Evolutionary conservation across 92 coral and sea anemone species (phyloP).

Genomic region (Zoanthus gigantus): DNA sequence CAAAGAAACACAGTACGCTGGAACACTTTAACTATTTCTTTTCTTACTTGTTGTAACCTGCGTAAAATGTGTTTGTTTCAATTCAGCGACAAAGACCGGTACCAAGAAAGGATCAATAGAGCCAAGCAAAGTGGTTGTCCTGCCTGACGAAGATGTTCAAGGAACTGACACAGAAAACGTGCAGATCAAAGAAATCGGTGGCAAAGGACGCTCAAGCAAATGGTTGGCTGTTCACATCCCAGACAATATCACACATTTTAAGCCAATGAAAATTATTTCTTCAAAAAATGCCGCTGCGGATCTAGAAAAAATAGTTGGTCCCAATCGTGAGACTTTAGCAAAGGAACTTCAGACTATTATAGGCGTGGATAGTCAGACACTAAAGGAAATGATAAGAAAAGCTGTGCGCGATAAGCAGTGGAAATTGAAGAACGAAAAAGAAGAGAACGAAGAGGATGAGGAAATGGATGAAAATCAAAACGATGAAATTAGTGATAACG

Average conservation of each 20-base stretch:
- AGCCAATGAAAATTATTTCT: constrained; percentile 73
- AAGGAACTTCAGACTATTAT: constrained; percentile 81
- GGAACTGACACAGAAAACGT: constrained; percentile 86
- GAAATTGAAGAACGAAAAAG: constrained; percentile 41
- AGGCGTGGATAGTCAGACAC: constrained; percentile 75
- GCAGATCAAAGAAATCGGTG: constrained; percentile 91
- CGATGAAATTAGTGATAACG: constrained; percentile 41
- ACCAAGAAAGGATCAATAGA: constrained; percentile 70
- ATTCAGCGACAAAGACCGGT: constrained; percentile 35
- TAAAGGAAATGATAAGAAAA: constrained; percentile 71
- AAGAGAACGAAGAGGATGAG: constrained; percentile 24
- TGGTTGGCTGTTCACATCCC: constrained; percentile 99
- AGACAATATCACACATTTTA: constrained; percentile 72
- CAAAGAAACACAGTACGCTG: too few relatives aligned
- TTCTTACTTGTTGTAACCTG: not conserved
- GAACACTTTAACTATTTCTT: too few relatives aligned
- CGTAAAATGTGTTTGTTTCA: not conserved
- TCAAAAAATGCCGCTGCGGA: constrained; percentile 82
- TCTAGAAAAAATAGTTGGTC: constrained; percentile 78
- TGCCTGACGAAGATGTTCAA: constrained; percentile 85
- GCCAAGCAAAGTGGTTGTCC: constrained; percentile 85
- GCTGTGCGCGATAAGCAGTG: constrained; percentile 50
- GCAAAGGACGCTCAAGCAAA: constrained; percentile 71
- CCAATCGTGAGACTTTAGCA: constrained; percentile 86
- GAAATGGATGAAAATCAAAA: constrained; percentile 57